Percentiles rank a stretch among this genome's conserved stretches.
phyloP scores from a whole-genome alignment of 2,888 invertebrate species.

The Oeneis ivallda region DNA sequence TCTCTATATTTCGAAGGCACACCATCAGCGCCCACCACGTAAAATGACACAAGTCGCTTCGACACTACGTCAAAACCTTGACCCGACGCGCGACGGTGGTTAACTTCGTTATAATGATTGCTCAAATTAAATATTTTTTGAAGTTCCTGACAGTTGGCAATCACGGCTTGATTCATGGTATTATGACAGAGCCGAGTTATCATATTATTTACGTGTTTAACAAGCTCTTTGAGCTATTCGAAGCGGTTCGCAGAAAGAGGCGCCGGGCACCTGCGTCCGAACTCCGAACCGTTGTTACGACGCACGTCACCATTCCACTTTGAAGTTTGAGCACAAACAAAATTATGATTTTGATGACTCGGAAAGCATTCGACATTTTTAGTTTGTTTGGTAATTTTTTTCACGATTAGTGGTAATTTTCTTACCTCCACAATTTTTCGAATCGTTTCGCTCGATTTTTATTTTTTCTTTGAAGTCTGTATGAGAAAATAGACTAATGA shows the following conservation, averaged over 20 bases:
- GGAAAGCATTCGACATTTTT: slow-evolving; percentile 19
- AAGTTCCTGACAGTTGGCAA: slow-evolving; percentile 21
- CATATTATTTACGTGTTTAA: slow-evolving; percentile 35
- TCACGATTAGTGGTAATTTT: slow-evolving; percentile 16
- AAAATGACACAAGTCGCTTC: too few species aligned
- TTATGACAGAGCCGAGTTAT: slow-evolving; percentile 36
- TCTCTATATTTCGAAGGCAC: too few species aligned
- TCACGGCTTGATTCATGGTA: slow-evolving; percentile 23
- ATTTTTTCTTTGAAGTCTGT: too few species aligned
- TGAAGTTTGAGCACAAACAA: too few species aligned
- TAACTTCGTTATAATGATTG: not conserved
- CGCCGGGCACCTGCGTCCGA: slow-evolving; percentile 33
- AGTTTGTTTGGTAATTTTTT: slow-evolving; percentile 13
- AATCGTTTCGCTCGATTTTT: not conserved
- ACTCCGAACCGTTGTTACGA: slow-evolving; percentile 20
- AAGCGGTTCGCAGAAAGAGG: slow-evolving; percentile 25
- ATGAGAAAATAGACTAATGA: not conserved
- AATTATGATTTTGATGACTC: slow-evolving; percentile 5
- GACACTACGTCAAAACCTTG: not conserved
- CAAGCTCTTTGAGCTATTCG: slow-evolving; percentile 33
- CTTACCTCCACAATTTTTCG: not conserved
- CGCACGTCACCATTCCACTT: too few species aligned
- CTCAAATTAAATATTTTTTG: slow-evolving; percentile 23
- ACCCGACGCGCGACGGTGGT: too few species aligned
- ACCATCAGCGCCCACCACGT: too few species aligned